Conservation (phyloP, 2,888 invertebrate species). For the Nezara viridula region DNA sequence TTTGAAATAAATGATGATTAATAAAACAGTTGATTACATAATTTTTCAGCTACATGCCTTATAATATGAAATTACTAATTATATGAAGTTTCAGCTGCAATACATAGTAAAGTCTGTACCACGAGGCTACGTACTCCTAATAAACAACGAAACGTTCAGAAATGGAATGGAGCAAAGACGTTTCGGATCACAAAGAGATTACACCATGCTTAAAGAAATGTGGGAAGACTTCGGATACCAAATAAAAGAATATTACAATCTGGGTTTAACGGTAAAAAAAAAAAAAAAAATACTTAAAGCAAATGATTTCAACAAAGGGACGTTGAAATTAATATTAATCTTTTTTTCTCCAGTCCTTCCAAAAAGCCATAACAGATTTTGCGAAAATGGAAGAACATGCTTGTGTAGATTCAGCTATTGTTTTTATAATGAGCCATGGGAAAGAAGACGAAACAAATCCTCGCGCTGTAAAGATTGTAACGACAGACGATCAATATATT, state of each 20-base stretch:
- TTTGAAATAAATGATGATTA: no score
- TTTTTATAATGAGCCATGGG: constrained; percentile 55
- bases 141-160: constrained; percentile 48
- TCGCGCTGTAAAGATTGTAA: constrained; percentile 51
- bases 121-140: constrained; percentile 51
- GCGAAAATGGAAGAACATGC: constrained; percentile 53
- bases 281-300: background rate
- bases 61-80: background rate
- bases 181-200: constrained; percentile 51
- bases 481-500: constrained; percentile 52
- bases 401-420: constrained; percentile 49
- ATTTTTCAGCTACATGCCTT: no score
- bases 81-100: constrained; percentile 1
- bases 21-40: no score
- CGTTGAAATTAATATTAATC: background rate
- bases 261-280: constrained; percentile 43
- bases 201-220: constrained; percentile 49
- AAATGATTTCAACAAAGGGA: background rate
- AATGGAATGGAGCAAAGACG: constrained; percentile 50
- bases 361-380: constrained; percentile 45
- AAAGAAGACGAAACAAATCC: constrained; percentile 53
- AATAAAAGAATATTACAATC: constrained; percentile 50
- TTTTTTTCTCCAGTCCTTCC: constrained; percentile 24
- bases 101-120: constrained; percentile 41
- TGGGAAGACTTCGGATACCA: constrained; percentile 55